Evolutionary conservation across 1,140 invertebrate genomes (phyloP).

Genomic region (Psix sp.): DNA sequence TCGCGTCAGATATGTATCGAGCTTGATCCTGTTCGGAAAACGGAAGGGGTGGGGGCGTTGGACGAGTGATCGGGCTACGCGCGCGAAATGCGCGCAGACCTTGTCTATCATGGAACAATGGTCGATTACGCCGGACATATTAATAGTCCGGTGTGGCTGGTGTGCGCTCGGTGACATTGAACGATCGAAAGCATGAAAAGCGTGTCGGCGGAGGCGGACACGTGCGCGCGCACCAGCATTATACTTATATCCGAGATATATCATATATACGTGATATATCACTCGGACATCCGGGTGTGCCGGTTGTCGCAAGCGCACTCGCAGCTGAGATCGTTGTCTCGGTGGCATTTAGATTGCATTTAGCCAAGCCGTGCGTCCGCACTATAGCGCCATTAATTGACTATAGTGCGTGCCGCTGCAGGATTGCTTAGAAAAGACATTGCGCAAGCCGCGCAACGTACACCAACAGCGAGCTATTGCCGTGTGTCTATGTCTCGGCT

Average conservation of each 20-base stretch:
- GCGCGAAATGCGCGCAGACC: slow-evolving; percentile 17
- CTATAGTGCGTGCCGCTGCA: slow-evolving; percentile 55
- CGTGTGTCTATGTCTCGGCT: slow-evolving; percentile 45
- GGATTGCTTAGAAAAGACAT: slow-evolving; percentile 58
- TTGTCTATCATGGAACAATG: slow-evolving; percentile 40
- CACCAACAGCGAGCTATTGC: slow-evolving; percentile 27
- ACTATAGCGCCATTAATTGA: slow-evolving; percentile 59
- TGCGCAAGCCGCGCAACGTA: slow-evolving; percentile 52
- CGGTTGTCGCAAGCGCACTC: slow-evolving; percentile 53
- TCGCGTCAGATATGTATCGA: too few species aligned
- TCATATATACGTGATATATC: slow-evolving; percentile 44
- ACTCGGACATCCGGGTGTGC: slow-evolving; percentile 58
- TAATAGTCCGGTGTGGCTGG: slow-evolving; percentile 8
- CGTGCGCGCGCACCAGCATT: too few species aligned
- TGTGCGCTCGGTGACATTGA: slow-evolving; percentile 27
- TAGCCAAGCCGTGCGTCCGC: slow-evolving; percentile 51
- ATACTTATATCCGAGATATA: slow-evolving; percentile 21
- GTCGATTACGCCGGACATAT: slow-evolving; percentile 26
- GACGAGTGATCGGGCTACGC: too few species aligned
- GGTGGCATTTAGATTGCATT: slow-evolving; percentile 59
- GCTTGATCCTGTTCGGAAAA: too few species aligned
- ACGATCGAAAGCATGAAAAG: slow-evolving; percentile 34
- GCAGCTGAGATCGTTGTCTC: slow-evolving; percentile 54
- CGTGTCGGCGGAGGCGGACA: too few species aligned
- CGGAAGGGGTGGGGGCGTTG: too few species aligned